Conservation (phyloP, 1,140 invertebrate genomes). For the Brachionus rubens region DNA sequence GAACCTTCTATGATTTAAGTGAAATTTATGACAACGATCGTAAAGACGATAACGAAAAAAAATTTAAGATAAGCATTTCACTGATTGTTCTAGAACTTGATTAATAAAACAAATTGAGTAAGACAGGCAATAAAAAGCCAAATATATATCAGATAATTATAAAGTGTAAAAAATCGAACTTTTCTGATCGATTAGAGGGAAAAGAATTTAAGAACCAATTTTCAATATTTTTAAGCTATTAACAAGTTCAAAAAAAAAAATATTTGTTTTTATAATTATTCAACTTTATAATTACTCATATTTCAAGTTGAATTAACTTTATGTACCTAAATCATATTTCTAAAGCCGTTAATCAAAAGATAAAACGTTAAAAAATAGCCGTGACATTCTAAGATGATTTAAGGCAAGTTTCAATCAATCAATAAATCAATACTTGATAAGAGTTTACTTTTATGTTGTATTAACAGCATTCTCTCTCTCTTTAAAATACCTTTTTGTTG, state of each 20-base stretch:
- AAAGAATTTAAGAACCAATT: too few relatives aligned
- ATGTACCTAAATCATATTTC: too few relatives aligned
- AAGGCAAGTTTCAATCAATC: slow-evolving; percentile 1
- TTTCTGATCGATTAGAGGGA: not conserved
- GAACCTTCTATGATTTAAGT: slow-evolving; percentile 3
- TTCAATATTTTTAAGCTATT: too few relatives aligned
- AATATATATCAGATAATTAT: slow-evolving; percentile 15
- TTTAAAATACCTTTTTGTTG: too few relatives aligned
- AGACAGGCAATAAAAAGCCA: not conserved
- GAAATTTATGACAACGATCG: slow-evolving; percentile 20
- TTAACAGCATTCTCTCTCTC: not conserved
- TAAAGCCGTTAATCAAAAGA: not conserved
- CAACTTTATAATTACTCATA: slow-evolving; percentile 1
- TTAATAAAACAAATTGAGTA: slow-evolving; percentile 41
- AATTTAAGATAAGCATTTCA: not conserved
- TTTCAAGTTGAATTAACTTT: too few relatives aligned
- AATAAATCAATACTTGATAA: slow-evolving; percentile 36
- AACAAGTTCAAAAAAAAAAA: too few relatives aligned
- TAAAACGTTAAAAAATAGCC: slow-evolving; percentile 14
- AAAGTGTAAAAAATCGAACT: slow-evolving; percentile 14
- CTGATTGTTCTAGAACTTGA: slow-evolving; percentile 1
- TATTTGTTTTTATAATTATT: slow-evolving; percentile 24
- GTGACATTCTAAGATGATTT: not conserved
- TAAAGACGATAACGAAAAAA: slow-evolving; percentile 14
- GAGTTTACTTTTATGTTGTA: too few relatives aligned